These are phyloP conservation scores for Setophaga kirtlandii DNA, from an alignment of 2,113 vertebrate species.

Conservation along the genomic window DNA sequence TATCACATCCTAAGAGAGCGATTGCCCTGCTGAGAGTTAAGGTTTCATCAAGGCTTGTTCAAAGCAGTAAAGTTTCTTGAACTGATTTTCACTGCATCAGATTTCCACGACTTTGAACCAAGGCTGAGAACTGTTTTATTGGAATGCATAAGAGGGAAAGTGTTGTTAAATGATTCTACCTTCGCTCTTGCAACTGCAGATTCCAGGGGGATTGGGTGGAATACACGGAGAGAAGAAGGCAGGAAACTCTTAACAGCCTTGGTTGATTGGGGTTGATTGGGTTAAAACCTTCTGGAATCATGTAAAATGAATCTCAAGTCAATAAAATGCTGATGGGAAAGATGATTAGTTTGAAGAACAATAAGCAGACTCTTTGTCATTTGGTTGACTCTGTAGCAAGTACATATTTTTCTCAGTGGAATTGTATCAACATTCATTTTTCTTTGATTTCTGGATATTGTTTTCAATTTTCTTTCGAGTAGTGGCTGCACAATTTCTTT, in stretches of 20 bases:
- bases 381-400: conserved; percentile 59
- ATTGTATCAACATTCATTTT: conserved; percentile 61
- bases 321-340: conserved; percentile 58
- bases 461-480: conserved; percentile 57
- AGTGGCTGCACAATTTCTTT: conserved; percentile 48
- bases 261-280: conserved; percentile 58
- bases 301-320: conserved; percentile 58
- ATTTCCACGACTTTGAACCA: conserved; percentile 40
- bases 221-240: conserved; percentile 1
- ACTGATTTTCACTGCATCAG: conserved; percentile 47
- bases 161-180: conserved; percentile 17
- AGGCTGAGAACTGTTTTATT: conserved; percentile 25
- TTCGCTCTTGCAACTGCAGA: background rate
- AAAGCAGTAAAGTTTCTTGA: conserved; percentile 29
- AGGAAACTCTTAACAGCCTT: conserved; percentile 53
- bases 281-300: conserved; percentile 66
- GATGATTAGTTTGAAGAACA: conserved; percentile 53
- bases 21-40: conserved; percentile 35
- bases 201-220: conserved; percentile 41
- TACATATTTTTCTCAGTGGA: conserved; percentile 60
- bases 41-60: conserved; percentile 29
- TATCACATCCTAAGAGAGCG: background rate
- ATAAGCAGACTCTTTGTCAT: conserved; percentile 67
- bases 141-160: background rate
- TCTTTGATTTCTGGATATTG: conserved; percentile 67